phyloP scores from a whole-genome alignment of 2,888 invertebrate genomes.

The Emmelina monodactyla region DNA sequence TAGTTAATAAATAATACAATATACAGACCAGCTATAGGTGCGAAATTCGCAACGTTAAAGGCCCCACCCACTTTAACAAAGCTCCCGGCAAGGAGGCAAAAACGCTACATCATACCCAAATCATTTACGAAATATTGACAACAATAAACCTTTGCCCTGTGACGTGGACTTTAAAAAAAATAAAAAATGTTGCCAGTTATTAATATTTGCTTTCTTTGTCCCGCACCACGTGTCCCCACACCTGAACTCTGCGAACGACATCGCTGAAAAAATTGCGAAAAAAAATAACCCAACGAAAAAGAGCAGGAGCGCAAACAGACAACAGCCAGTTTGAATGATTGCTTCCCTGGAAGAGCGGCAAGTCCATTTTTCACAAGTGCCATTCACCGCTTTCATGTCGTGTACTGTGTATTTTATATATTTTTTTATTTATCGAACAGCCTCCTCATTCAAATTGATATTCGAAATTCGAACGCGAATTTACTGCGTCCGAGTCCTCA shows the following conservation, averaged over 20 bases:
- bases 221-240: constrained; percentile 60
- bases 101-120: constrained; percentile 58
- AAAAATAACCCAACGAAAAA: constrained; percentile 54
- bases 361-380: constrained; percentile 68
- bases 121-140: constrained; percentile 66
- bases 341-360: constrained; percentile 65
- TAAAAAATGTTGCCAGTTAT: constrained; percentile 62
- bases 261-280: constrained; percentile 51
- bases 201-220: constrained; percentile 64
- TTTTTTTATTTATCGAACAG: constrained; percentile 55
- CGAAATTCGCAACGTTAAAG: constrained; percentile 37
- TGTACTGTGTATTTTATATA: constrained; percentile 57
- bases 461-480: constrained; percentile 56
- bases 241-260: constrained; percentile 63
- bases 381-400: constrained; percentile 62
- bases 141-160: constrained; percentile 48
- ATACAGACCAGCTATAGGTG: constrained; percentile 27
- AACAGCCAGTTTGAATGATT: constrained; percentile 66
- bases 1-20: constrained; percentile 55
- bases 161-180: constrained; percentile 58
- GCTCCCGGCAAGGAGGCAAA: constrained; percentile 41
- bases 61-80: constrained; percentile 45
- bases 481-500: constrained; percentile 53
- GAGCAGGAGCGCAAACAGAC: constrained; percentile 64
- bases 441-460: constrained; percentile 55